phyloP scores from a whole-genome alignment of 2,113 vertebrate species.

The Antechinus flavipes region DNA sequence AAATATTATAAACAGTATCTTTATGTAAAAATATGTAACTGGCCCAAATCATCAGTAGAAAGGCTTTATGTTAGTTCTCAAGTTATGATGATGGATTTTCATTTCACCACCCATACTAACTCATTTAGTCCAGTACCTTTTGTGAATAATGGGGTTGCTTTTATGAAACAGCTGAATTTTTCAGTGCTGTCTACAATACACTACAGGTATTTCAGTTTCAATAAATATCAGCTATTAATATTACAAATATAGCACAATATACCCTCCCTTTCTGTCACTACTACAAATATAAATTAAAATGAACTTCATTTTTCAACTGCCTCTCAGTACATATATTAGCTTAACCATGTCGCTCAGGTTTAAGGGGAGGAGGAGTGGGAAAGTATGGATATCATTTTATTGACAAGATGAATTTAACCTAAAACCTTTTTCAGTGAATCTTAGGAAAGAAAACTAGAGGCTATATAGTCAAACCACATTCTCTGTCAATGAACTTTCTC shows the following conservation, averaged over 20 bases:
- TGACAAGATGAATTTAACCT: constrained; percentile 1
- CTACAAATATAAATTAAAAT: constrained; percentile 18
- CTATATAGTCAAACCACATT: neutral
- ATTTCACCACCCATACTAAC: constrained; percentile 2
- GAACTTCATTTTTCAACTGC: constrained; percentile 32
- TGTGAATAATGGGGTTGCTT: neutral
- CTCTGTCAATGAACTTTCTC: neutral
- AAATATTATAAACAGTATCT: neutral
- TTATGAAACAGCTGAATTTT: neutral
- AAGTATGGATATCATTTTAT: neutral
- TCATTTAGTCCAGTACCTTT: neutral
- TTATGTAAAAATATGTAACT: neutral
- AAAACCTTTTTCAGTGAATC: neutral
- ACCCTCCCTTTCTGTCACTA: neutral
- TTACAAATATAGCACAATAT: constrained; percentile 20
- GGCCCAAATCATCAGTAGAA: neutral
- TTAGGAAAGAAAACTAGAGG: neutral
- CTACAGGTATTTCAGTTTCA: neutral
- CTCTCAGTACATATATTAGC: neutral
- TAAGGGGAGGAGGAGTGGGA: neutral
- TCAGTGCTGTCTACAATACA: neutral
- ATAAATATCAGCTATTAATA: neutral
- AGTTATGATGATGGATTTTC: neutral
- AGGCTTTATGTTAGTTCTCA: neutral
- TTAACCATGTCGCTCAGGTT: constrained; percentile 20